These are phyloP conservation scores for Apteryx mantelli DNA, from an alignment of 2,113 vertebrate genomes.

Conservation along the genomic window DNA sequence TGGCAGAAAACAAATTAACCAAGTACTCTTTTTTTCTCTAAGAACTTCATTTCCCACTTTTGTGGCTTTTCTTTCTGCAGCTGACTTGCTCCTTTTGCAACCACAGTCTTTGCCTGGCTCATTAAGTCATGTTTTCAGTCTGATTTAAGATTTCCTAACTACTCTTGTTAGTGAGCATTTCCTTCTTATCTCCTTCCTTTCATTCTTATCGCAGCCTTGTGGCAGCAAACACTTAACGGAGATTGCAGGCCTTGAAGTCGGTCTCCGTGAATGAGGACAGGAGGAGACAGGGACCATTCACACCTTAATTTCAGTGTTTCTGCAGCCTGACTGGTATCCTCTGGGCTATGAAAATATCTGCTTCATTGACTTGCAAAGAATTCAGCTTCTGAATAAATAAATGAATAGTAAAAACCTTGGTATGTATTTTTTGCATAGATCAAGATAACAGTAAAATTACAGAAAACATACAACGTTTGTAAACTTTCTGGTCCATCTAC, in stretches of 20 bases:
- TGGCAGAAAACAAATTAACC: not conserved
- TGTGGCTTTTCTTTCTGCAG: not conserved
- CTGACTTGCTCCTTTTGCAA: not conserved
- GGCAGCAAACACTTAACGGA: not conserved
- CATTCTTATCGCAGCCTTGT: conserved; percentile 13
- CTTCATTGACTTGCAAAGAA: not conserved
- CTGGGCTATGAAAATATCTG: not conserved
- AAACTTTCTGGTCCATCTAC: not conserved
- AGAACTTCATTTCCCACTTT: not conserved
- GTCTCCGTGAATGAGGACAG: not conserved
- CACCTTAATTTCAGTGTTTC: not conserved
- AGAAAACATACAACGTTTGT: not conserved
- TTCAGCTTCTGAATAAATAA: not conserved
- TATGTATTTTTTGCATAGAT: not conserved
- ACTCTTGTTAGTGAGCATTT: not conserved
- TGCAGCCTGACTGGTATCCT: not conserved
- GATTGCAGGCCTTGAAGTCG: not conserved
- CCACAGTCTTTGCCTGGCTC: not conserved
- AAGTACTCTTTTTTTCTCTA: not conserved
- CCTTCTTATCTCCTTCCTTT: conserved; percentile 23
- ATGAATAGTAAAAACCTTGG: not conserved
- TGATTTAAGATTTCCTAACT: not conserved
- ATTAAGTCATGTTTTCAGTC: not conserved
- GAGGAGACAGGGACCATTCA: not conserved
- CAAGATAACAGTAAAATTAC: not conserved